A percentile compares a stretch with the other conserved stretches of the same genome.
Conservation (phyloP, 2,888 invertebrate species). For the Unio delphinus region DNA sequence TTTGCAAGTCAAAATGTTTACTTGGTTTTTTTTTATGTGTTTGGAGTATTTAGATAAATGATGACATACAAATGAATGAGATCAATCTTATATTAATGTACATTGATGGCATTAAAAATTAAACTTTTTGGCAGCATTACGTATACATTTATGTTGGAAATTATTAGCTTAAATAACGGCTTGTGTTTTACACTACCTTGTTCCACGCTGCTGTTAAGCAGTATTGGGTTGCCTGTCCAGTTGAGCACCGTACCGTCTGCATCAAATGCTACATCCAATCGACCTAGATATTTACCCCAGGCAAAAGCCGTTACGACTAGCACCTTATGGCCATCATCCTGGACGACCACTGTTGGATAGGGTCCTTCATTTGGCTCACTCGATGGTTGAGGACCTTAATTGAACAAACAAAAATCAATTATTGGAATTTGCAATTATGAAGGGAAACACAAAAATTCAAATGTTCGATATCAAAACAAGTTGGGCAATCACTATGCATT, state of each 20-base stretch:
- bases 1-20: no score
- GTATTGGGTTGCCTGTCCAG: constrained; percentile 83
- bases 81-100: no score
- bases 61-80: no score
- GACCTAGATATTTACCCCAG: constrained; percentile 91
- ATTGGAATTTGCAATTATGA: no score
- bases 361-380: constrained; percentile 80
- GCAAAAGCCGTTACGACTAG: constrained; percentile 91
- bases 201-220: constrained; percentile 78
- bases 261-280: constrained; percentile 81
- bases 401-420: no score
- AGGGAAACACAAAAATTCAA: no score
- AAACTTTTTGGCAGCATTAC: no score
- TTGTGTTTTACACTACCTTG: constrained; percentile 74
- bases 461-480: no score
- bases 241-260: constrained; percentile 79
- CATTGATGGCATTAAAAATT: no score
- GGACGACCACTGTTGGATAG: constrained; percentile 84
- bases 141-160: background rate
- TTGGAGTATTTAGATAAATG: no score
- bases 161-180: background rate
- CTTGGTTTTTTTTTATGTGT: no score
- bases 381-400: constrained; percentile 76
- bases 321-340: constrained; percentile 68
- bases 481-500: no score